Conservation (phyloP, 2,888 invertebrate genomes). For the Periphyllus acericola region DNA sequence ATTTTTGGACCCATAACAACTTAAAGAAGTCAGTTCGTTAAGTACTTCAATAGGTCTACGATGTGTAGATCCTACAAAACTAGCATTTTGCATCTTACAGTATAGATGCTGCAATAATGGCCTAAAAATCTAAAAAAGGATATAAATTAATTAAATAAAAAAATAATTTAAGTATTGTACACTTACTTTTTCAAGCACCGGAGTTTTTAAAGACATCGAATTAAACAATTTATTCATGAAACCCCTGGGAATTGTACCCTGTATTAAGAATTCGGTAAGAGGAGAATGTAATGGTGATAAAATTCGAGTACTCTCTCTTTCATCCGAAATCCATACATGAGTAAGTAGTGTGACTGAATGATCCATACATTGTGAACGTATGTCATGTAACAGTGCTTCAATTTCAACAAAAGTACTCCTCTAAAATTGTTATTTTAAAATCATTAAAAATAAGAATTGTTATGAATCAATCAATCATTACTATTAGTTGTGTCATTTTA, state of each 20-base stretch:
- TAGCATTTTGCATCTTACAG: constrained; percentile 75
- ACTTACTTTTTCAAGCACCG: constrained; percentile 70
- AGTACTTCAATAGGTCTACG: constrained; percentile 78
- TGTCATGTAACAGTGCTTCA: constrained; percentile 72
- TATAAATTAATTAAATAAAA: neutral
- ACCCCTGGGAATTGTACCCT: constrained; percentile 78
- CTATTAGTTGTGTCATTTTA: constrained; percentile 69
- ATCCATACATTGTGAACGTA: constrained; percentile 73
- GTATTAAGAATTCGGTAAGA: constrained; percentile 76
- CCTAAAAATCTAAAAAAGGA: constrained; percentile 70
- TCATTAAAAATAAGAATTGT: constrained; percentile 35
- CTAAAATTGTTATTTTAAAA: constrained; percentile 67
- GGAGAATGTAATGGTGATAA: constrained; percentile 72
- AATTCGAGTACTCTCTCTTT: constrained; percentile 60
- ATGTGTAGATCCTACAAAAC: constrained; percentile 77
- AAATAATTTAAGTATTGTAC: neutral
- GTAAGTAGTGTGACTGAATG: constrained; percentile 71
- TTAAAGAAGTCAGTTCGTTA: constrained; percentile 83
- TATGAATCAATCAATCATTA: neutral
- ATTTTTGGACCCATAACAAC: constrained; percentile 74
- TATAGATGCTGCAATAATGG: constrained; percentile 79
- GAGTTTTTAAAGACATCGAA: constrained; percentile 72
- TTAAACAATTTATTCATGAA: constrained; percentile 77
- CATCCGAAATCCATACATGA: constrained; percentile 68
- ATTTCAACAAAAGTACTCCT: constrained; percentile 79